A percentile compares a stretch with the other conserved stretches of the same genome.
These are phyloP conservation scores for Teleogryllus occipitalis DNA, from an alignment of 1,140 invertebrate genomes.

Conservation along the genomic window DNA sequence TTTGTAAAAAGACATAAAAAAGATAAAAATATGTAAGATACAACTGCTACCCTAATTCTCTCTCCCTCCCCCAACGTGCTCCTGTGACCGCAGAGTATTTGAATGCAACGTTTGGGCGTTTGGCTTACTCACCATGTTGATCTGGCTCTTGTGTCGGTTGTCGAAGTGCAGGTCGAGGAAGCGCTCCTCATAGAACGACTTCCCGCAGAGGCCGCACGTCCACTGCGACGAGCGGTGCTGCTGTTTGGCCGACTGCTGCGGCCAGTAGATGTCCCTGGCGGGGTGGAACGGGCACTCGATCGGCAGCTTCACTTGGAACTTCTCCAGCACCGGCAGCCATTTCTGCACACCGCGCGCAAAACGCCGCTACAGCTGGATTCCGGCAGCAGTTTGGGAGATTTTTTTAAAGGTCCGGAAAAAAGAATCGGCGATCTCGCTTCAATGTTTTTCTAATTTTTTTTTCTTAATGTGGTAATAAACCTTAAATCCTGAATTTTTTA, in stretches of 20 bases:
- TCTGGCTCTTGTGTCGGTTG: conserved; percentile 73
- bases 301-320: conserved; percentile 73
- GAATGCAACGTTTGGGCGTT: too few relatives aligned
- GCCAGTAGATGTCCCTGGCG: conserved; percentile 74
- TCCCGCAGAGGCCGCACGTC: conserved; percentile 86
- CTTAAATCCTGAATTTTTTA: too few relatives aligned
- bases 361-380: neutral
- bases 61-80: too few relatives aligned
- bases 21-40: too few relatives aligned
- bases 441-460: too few relatives aligned
- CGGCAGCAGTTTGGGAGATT: too few relatives aligned
- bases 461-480: too few relatives aligned
- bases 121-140: conserved; percentile 60
- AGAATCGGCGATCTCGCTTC: too few relatives aligned
- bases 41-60: too few relatives aligned
- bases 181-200: conserved; percentile 82
- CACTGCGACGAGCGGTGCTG: conserved; percentile 77
- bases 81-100: too few relatives aligned
- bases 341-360: conserved; percentile 44
- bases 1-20: too few relatives aligned
- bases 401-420: too few relatives aligned
- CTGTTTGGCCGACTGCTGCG: conserved; percentile 71
- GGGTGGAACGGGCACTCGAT: conserved; percentile 85
- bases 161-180: conserved; percentile 85
- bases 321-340: conserved; percentile 79